These are phyloP conservation scores for Oreortyx pictus DNA, from an alignment of 2,797 vertebrate genomes.

Conservation along the genomic window DNA sequence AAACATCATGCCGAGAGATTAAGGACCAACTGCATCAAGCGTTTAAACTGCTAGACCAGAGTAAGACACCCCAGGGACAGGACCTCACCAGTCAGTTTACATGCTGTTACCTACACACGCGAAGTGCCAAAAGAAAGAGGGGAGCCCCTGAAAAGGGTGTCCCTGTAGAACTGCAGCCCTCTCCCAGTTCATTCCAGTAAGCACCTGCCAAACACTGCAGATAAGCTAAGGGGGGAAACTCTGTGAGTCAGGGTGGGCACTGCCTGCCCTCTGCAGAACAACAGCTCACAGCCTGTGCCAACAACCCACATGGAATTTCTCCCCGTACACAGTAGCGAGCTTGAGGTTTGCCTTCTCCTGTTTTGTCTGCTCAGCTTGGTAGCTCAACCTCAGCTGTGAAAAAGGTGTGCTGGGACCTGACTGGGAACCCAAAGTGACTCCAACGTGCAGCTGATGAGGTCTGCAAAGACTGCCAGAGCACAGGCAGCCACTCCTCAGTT, in stretches of 20 bases:
- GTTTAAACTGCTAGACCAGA: not conserved
- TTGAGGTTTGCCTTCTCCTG: not conserved
- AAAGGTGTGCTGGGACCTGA: not conserved
- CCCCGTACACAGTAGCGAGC: not conserved
- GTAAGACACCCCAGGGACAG: not conserved
- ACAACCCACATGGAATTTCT: not conserved
- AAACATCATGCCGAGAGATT: not conserved
- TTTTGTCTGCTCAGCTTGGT: not conserved
- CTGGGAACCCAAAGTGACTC: not conserved
- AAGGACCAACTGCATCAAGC: not conserved
- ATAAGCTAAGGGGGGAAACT: not conserved
- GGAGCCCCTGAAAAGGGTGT: not conserved
- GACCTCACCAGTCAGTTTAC: not conserved
- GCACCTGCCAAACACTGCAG: fast-evolving
- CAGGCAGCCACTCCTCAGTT: not conserved
- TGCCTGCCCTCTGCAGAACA: not conserved
- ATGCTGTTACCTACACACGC: not conserved
- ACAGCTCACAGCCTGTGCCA: not conserved
- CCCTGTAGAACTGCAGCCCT: not conserved
- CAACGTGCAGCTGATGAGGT: not conserved
- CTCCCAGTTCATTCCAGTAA: not conserved
- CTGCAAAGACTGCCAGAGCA: not conserved
- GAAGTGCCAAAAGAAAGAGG: not conserved
- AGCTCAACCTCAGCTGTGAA: not conserved
- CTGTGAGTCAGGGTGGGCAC: not conserved